phyloP scores from a whole-genome alignment of 2,113 vertebrate genomes.

The Corythoichthys intestinalis region DNA sequence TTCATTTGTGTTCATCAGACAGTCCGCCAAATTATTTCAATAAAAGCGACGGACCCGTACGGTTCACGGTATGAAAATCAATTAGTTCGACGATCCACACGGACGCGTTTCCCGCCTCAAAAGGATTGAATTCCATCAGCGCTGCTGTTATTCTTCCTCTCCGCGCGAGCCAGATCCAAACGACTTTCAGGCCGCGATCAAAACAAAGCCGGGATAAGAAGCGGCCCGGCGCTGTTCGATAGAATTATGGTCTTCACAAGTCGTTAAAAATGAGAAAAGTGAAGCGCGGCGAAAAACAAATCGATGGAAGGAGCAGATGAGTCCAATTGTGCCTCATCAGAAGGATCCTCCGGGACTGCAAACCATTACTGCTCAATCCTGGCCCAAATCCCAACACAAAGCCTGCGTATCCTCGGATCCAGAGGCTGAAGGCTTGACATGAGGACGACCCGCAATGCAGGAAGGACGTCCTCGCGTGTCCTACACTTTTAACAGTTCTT shows the following conservation, averaged over 20 bases:
- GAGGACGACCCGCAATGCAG: background rate
- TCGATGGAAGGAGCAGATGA: slow-evolving; percentile 71
- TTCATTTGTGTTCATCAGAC: background rate
- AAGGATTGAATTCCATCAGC: slow-evolving; percentile 34
- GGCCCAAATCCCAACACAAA: slow-evolving; percentile 61
- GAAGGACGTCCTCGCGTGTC: background rate
- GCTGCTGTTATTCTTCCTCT: slow-evolving; percentile 10
- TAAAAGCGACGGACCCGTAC: background rate
- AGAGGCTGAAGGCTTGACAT: slow-evolving; percentile 2
- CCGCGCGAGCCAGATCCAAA: slow-evolving; percentile 25
- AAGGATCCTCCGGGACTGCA: slow-evolving; percentile 58
- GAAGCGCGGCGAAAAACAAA: slow-evolving; percentile 67
- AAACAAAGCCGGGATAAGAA: slow-evolving; percentile 55
- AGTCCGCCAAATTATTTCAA: background rate
- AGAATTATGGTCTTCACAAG: slow-evolving; percentile 53
- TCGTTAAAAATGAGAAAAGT: slow-evolving; percentile 61
- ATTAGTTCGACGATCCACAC: slow-evolving; percentile 13
- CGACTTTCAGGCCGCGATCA: slow-evolving; percentile 50
- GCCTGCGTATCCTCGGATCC: slow-evolving; percentile 37
- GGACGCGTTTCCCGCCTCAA: slow-evolving; percentile 28
- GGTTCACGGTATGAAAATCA: background rate
- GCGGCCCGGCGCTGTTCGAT: slow-evolving; percentile 56
- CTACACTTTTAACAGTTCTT: background rate
- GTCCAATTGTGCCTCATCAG: slow-evolving; percentile 69
- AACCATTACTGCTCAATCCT: slow-evolving; percentile 69